Percentiles rank a stretch among this genome's conserved stretches.
These are phyloP conservation scores for Mungos mungo DNA, from an alignment of 2,113 vertebrate genomes.

Conservation along the genomic window DNA sequence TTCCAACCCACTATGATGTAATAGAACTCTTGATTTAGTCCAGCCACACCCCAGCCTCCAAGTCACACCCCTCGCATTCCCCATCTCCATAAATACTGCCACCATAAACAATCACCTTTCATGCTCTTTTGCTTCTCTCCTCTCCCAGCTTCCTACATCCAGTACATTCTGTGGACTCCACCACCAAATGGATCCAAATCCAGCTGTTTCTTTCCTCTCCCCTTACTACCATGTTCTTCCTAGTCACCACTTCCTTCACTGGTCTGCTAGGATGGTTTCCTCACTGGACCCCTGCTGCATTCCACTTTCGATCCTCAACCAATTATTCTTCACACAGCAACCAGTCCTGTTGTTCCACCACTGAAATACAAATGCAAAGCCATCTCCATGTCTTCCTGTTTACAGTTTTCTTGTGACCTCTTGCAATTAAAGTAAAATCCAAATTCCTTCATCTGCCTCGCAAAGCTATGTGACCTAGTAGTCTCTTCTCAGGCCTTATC, in stretches of 20 bases:
- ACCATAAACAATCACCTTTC: neutral
- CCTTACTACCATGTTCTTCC: neutral
- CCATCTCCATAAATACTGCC: neutral
- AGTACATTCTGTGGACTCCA: neutral
- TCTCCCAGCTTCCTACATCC: rapidly evolving
- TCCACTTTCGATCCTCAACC: neutral
- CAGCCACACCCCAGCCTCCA: neutral
- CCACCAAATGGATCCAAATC: neutral
- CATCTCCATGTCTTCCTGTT: neutral
- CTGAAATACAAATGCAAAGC: neutral
- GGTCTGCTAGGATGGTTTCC: rapidly evolving
- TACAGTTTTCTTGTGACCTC: neutral
- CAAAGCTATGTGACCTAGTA: neutral
- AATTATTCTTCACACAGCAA: neutral
- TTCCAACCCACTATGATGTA: neutral
- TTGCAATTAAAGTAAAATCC: neutral
- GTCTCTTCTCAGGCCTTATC: neutral
- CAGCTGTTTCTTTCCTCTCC: neutral
- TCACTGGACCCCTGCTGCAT: neutral
- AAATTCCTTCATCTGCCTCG: neutral
- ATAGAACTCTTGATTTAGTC: neutral
- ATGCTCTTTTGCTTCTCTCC: neutral
- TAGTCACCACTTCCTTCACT: neutral
- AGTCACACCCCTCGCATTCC: neutral
- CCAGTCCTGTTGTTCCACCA: neutral